phyloP scores from a whole-genome alignment of 2,888 invertebrate species.

The Sarcophaga rosellei region DNA sequence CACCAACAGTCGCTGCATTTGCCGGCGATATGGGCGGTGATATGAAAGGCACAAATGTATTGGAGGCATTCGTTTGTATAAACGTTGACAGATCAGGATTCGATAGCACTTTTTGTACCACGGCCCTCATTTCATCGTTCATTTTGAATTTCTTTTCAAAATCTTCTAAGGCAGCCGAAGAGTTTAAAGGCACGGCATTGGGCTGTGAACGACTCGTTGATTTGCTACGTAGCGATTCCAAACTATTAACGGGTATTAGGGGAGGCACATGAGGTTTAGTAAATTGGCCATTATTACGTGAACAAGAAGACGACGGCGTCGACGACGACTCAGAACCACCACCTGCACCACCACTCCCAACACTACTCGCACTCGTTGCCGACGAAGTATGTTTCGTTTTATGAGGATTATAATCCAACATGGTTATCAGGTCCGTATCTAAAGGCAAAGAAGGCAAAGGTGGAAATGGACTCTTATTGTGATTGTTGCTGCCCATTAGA shows the following conservation, averaged over 20 bases:
- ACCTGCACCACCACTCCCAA: slow-evolving; percentile 47
- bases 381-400: slow-evolving; percentile 63
- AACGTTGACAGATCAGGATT: slow-evolving; percentile 80
- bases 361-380: neutral
- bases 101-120: slow-evolving; percentile 79
- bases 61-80: slow-evolving; percentile 78
- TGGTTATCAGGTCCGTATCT: slow-evolving; percentile 77
- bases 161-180: slow-evolving; percentile 77
- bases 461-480: slow-evolving; percentile 71
- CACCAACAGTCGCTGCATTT: slow-evolving; percentile 66
- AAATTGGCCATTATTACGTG: slow-evolving; percentile 66
- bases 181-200: slow-evolving; percentile 75
- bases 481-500: slow-evolving; percentile 37
- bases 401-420: slow-evolving; percentile 78
- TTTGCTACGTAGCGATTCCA: slow-evolving; percentile 54
- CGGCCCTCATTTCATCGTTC: slow-evolving; percentile 80
- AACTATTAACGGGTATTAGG: slow-evolving; percentile 70
- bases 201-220: slow-evolving; percentile 33
- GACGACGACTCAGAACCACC: neutral
- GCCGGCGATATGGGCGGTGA: slow-evolving; percentile 80
- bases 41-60: slow-evolving; percentile 77
- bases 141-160: slow-evolving; percentile 80
- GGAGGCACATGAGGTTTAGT: slow-evolving; percentile 74
- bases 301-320: too few species aligned
- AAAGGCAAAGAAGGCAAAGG: slow-evolving; percentile 75